These are phyloP conservation scores for Hylaea fasciaria DNA, from an alignment of 2,888 invertebrate genomes.

Conservation along the genomic window DNA sequence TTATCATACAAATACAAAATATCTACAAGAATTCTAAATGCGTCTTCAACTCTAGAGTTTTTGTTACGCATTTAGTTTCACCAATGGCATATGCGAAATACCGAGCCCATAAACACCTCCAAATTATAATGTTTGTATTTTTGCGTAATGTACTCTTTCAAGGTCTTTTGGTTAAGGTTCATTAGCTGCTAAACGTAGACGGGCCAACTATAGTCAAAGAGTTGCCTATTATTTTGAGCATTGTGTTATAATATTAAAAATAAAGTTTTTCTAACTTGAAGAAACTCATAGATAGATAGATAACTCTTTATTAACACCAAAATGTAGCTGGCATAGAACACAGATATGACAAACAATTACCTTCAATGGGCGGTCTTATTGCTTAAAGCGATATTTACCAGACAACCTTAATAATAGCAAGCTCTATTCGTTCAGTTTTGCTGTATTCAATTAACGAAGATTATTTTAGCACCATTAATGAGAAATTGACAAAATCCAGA, in stretches of 20 bases:
- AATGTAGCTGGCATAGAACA: too few relatives aligned
- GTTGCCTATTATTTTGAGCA: not conserved
- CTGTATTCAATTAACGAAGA: too few relatives aligned
- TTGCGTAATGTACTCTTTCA: constrained; percentile 24
- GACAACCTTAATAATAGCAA: too few relatives aligned
- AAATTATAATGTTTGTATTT: constrained; percentile 12
- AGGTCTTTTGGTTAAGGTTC: constrained; percentile 28
- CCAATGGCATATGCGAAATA: constrained; percentile 25
- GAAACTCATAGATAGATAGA: not conserved
- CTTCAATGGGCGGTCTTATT: too few relatives aligned
- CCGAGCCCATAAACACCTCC: constrained; percentile 14
- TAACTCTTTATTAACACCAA: too few relatives aligned
- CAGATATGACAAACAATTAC: too few relatives aligned
- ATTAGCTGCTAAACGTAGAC: constrained; percentile 25
- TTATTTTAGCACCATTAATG: too few relatives aligned
- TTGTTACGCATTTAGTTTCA: constrained; percentile 17
- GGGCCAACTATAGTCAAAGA: constrained; percentile 14
- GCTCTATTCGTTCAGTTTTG: too few relatives aligned
- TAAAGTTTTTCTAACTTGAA: constrained; percentile 1
- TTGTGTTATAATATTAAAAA: too few relatives aligned
- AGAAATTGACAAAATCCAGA: too few relatives aligned
- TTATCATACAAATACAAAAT: not conserved
- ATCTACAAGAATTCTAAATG: not conserved
- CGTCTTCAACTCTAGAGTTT: constrained; percentile 2
- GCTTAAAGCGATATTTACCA: too few relatives aligned